These are phyloP conservation scores for Philereme transversata DNA, from an alignment of 2,888 invertebrate species.

Conservation along the genomic window DNA sequence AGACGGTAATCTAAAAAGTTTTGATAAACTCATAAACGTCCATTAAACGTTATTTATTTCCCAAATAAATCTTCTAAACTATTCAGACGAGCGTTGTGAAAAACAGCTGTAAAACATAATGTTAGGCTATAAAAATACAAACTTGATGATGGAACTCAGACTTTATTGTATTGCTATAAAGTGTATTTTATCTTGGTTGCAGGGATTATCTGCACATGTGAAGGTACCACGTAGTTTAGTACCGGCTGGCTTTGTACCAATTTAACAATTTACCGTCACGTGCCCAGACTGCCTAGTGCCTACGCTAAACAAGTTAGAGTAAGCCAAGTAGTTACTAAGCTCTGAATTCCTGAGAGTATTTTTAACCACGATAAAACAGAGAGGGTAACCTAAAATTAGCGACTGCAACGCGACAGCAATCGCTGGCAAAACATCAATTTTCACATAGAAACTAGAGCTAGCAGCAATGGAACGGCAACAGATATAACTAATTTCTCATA, in stretches of 20 bases:
- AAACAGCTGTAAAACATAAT: slow-evolving; percentile 40
- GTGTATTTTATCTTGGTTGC: slow-evolving; percentile 9
- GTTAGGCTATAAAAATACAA: slow-evolving; percentile 36
- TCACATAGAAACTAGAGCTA: too few relatives aligned
- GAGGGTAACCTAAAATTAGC: too few relatives aligned
- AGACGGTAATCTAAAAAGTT: too few relatives aligned
- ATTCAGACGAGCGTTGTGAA: slow-evolving; percentile 14
- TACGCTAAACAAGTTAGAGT: slow-evolving; percentile 18
- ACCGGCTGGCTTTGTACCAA: slow-evolving; percentile 40
- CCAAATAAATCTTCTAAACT: slow-evolving; percentile 13
- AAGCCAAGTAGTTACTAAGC: slow-evolving; percentile 12
- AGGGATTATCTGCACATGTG: slow-evolving; percentile 1
- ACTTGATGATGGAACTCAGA: slow-evolving; percentile 2
- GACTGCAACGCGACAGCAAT: too few relatives aligned
- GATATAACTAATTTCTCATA: too few relatives aligned
- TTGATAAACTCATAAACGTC: too few relatives aligned
- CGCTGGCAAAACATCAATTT: too few relatives aligned
- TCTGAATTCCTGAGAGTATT: too few relatives aligned
- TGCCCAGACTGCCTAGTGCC: slow-evolving; percentile 23
- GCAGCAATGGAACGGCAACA: too few relatives aligned
- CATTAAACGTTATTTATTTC: slow-evolving; percentile 1
- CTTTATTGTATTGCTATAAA: slow-evolving; percentile 13
- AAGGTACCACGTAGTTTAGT: slow-evolving; percentile 33
- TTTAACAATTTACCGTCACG: slow-evolving; percentile 55
- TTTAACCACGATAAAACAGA: too few relatives aligned